Conservation (phyloP, 1,140 invertebrate genomes). For the Leptinotarsa lineolata region DNA sequence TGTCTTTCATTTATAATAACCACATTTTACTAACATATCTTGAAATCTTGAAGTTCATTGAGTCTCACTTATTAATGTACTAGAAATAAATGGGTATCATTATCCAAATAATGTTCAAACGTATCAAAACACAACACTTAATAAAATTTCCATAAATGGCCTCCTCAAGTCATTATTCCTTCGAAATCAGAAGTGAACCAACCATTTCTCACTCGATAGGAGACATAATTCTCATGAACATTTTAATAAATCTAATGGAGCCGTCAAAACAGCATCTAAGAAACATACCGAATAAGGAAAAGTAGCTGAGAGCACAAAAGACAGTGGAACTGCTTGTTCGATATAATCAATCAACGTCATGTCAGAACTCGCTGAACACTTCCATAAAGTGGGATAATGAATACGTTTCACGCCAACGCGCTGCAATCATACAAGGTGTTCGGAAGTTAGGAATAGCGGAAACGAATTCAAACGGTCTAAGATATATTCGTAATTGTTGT, state of each 20-base stretch:
- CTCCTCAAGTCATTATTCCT: too few relatives aligned
- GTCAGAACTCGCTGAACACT: conserved; percentile 5
- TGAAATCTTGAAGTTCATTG: too few relatives aligned
- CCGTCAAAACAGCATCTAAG: conserved; percentile 5
- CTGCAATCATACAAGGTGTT: background rate
- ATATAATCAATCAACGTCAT: conserved; percentile 19
- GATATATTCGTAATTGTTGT: too few relatives aligned
- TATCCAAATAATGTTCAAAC: too few relatives aligned
- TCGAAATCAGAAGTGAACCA: background rate
- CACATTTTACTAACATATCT: too few relatives aligned
- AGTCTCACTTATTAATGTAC: too few relatives aligned
- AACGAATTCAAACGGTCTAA: too few relatives aligned
- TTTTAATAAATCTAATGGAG: conserved; percentile 9
- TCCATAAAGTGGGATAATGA: conserved; percentile 13
- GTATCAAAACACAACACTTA: too few relatives aligned
- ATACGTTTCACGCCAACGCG: conserved; percentile 15
- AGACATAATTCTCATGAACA: conserved; percentile 3
- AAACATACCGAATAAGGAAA: conserved; percentile 3
- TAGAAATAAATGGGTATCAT: too few relatives aligned
- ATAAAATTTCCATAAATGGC: too few relatives aligned
- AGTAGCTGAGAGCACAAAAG: conserved; percentile 15
- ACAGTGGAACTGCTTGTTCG: conserved; percentile 1
- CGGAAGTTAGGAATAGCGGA: background rate
- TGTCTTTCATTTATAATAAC: too few relatives aligned
- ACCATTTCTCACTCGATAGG: conserved; percentile 1